Base-by-base conservation (phyloP, 2,888 invertebrate genomes). In the Deilephila elpenor region DNA sequence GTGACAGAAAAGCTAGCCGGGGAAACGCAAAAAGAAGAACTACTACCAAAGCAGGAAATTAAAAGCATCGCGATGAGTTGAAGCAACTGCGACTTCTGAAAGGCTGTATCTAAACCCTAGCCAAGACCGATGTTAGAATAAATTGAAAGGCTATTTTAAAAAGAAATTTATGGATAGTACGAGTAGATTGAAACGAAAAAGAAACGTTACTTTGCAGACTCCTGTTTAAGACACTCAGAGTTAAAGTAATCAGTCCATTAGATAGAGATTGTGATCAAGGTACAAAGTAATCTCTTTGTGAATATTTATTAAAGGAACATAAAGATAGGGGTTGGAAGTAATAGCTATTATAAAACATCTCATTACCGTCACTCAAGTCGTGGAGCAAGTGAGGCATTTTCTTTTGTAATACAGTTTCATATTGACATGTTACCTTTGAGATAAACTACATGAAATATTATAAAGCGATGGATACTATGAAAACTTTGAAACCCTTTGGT, bases 41-140 rank as follows among this genome's bases (percentile, higher is more conserved):
- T n/a, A n/a, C 56, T 19, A 19, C 32, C 32, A 61, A 17, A 61
- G 32, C 61, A 61, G 61, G 61, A 32, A 61, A 61, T 61, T 61
- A 61, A 61, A 61, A 61, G 29, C 61, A 17, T 17, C 61, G 1
- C 29, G 61, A 61, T 61, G 32, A 34, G 32, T 61, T 19, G 6
- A 19, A 61, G 32, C 61, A 17, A 61, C 61, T 29, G 19, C 29
- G 32, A 32, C 61, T 61, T 61, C 32, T 61, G 32, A 61, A 61
- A 61, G 29, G 6, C 6, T 61, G 61, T 4, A 32, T 29, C 61
- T 61, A 32, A 61, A 32, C 32, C 32, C 56, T n/a, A 56, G 56
- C n/a, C 56, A 5, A n/a, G 56, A 56, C n/a, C 14, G n/a, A 56
- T 56, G 56, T 56, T 56, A 56, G 53, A n/a, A 56, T n/a, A 56